Evolutionary conservation across 1,140 invertebrate genomes (phyloP).

Genomic region (Carcinoscorpius rotundicauda): DNA sequence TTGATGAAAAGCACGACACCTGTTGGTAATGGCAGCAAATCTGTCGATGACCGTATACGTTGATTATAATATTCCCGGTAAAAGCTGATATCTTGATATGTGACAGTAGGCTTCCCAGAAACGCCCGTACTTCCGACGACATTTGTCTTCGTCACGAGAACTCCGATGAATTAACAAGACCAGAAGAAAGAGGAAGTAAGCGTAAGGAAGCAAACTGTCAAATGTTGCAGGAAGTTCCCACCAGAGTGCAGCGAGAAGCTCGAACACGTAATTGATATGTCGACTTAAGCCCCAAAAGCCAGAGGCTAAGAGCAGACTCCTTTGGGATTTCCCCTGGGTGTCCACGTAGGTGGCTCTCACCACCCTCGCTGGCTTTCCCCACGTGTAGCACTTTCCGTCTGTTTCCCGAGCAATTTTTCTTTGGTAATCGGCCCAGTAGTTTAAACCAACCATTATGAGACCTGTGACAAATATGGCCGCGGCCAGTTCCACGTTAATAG

Average conservation of each 20-base stretch:
- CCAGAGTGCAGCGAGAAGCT: conserved; percentile 39
- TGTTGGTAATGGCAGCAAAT: too few species aligned
- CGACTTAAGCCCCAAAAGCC: conserved; percentile 49
- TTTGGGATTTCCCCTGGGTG: conserved; percentile 27
- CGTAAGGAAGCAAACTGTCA: conserved; percentile 38
- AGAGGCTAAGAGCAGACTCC: conserved; percentile 39
- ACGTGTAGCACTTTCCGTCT: conserved; percentile 33
- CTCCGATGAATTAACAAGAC: conserved; percentile 42
- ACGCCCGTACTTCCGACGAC: conserved; percentile 43
- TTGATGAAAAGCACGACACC: too few species aligned
- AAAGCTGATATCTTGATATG: conserved; percentile 41
- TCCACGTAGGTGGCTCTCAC: conserved; percentile 26
- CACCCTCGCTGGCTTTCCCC: conserved; percentile 32
- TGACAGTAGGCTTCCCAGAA: conserved; percentile 44
- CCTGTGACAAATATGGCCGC: conserved; percentile 35
- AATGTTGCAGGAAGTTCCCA: conserved; percentile 40
- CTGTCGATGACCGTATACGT: too few species aligned
- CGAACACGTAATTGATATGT: conserved; percentile 48
- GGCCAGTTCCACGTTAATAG: conserved; percentile 16
- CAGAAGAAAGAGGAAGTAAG: conserved; percentile 41
- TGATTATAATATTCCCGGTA: conserved; percentile 43
- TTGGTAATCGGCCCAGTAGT: conserved; percentile 39
- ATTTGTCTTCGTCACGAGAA: conserved; percentile 45
- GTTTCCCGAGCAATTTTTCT: conserved; percentile 30
- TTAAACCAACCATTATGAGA: conserved; percentile 33